Conservation (phyloP, 2,113 vertebrate species). For the Hystrix cristata region DNA sequence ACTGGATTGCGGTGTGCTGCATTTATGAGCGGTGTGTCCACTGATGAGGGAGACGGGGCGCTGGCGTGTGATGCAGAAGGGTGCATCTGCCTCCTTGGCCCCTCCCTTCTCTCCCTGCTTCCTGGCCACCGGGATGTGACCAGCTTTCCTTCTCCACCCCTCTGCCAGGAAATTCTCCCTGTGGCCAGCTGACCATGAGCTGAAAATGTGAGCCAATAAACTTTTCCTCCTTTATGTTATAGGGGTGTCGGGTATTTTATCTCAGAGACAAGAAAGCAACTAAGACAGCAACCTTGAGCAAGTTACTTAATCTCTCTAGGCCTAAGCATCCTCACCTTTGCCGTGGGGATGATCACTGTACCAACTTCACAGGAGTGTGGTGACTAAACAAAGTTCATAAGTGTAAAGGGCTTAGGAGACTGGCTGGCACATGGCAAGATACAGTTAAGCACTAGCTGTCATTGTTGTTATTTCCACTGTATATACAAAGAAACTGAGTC, state of each 20-base stretch:
- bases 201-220: background rate
- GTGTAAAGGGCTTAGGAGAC: background rate
- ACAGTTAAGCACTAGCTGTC: fast-evolving
- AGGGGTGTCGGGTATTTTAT: background rate
- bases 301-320: background rate
- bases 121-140: background rate
- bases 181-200: background rate
- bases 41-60: background rate
- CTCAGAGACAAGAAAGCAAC: background rate
- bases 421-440: background rate
- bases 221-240: background rate
- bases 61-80: background rate
- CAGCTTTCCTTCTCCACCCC: background rate
- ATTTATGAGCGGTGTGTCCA: background rate
- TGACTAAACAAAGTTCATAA: background rate
- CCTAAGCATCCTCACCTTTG: background rate
- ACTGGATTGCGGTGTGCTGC: background rate
- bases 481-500: background rate
- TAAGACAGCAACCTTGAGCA: background rate
- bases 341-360: background rate
- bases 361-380: background rate
- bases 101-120: background rate
- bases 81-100: background rate
- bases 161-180: background rate
- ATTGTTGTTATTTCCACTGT: background rate